These are phyloP conservation scores for Pharmacophagus antenor DNA, from an alignment of 2,888 invertebrate genomes.

Conservation along the genomic window DNA sequence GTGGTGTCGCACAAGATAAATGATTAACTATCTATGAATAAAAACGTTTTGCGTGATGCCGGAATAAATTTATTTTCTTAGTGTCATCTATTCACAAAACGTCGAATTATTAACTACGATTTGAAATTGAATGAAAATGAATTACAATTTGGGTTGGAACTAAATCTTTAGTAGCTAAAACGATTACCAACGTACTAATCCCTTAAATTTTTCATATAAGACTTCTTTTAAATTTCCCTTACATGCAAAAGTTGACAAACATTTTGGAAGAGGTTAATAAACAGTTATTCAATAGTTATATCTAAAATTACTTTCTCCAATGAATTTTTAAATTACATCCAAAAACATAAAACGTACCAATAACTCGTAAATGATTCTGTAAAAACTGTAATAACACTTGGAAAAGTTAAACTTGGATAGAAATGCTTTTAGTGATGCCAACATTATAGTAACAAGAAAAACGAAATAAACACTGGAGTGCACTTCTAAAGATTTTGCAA, in stretches of 20 bases:
- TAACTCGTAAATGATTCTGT: neutral
- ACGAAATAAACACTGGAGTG: conserved; percentile 20
- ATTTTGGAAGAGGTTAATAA: neutral
- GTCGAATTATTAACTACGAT: no score
- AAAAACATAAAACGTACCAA: neutral
- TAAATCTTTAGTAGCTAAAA: no score
- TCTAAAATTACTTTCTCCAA: neutral
- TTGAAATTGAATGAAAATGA: no score
- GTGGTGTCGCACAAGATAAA: neutral
- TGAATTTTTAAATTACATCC: neutral
- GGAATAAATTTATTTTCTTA: neutral
- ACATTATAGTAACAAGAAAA: conserved; percentile 18
- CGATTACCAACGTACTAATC: no score
- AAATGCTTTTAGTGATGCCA: conserved; percentile 1
- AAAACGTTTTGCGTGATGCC: neutral
- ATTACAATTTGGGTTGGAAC: no score
- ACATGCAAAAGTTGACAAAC: no score
- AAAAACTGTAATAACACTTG: neutral
- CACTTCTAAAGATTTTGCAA: conserved; percentile 17
- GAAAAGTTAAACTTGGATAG: neutral
- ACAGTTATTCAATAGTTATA: no score
- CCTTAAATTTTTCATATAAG: no score
- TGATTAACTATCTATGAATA: neutral
- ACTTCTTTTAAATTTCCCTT: no score
- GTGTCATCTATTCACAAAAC: no score